These are phyloP conservation scores for Dicroscelio sp. DNA, from an alignment of 2,888 invertebrate species.

Conservation along the genomic window DNA sequence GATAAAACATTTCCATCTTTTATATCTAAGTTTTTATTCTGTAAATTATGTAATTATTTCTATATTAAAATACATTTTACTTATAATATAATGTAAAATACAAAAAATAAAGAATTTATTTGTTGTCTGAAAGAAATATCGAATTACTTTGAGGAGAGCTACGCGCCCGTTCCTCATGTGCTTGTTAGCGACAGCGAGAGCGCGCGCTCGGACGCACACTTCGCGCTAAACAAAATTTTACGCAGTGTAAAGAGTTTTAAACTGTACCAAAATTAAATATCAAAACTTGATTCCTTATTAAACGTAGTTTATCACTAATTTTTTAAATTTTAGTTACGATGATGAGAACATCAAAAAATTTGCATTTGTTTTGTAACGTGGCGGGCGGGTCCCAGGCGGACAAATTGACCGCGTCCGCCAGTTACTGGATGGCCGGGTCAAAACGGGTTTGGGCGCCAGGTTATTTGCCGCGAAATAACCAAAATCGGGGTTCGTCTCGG, in stretches of 20 bases:
- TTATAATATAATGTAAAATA: neutral
- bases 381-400: too few species aligned
- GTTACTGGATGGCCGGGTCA: too few species aligned
- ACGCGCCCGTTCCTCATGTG: slow-evolving; percentile 9
- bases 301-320: slow-evolving; percentile 36
- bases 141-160: neutral
- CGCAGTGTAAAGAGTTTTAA: slow-evolving; percentile 14
- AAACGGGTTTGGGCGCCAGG: too few species aligned
- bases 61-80: neutral
- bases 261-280: slow-evolving; percentile 35
- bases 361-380: slow-evolving; percentile 46
- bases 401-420: too few species aligned
- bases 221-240: slow-evolving; percentile 29
- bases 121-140: neutral
- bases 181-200: slow-evolving; percentile 46
- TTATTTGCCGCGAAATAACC: too few species aligned
- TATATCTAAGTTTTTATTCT: neutral
- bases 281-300: slow-evolving; percentile 15
- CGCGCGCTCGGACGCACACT: slow-evolving; percentile 41
- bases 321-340: slow-evolving; percentile 22
- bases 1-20: slow-evolving; percentile 14
- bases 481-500: too few species aligned
- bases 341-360: slow-evolving; percentile 19
- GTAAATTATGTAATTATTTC: neutral
- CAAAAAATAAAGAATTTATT: neutral